Base-by-base conservation (phyloP, 2,113 vertebrate species). In the Girardinichthys multiradiatus region DNA sequence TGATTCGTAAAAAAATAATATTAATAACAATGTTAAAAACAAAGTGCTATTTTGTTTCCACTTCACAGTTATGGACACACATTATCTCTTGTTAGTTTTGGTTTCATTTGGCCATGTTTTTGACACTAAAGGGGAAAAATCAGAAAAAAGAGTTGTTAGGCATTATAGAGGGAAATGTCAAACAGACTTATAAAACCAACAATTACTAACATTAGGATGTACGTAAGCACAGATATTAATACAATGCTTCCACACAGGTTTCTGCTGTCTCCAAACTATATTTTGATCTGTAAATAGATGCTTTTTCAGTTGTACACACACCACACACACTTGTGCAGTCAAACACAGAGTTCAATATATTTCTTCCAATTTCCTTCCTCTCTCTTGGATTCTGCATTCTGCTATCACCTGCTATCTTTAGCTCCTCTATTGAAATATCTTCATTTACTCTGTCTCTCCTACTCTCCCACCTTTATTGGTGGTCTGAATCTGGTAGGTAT, bases 391-490 rank as follows among this genome's bases (percentile, higher is more conserved):
- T 87, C 26, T 77, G 51, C 48, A 77, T 66, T 60, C 33, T 61
- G 4, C 77, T 85, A 90, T 91, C 85, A 81, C 57, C 64, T 77
- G n/a, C 69, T 85, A 91, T 91, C 91, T 91, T 71, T 71, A 57
- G 31, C 10, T 79, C 87, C 74, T 82, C 82, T 79, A 85, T 90
- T 77, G 66, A 79, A 28, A 79, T 69, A 72, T 74, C 77, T 84
- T 72, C 79, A 69, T 86, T 80, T 77, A 33, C 80, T 77, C 65
- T 33, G 64, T 63, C 30, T 79, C 67, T 66, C 86, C 65, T 76
- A 69, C 71, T 68, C 80, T 81, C 83, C 70, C 80, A 86, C 85
- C 91, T 92, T 72, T 84, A 89, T 37, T 89, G 91, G 91, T 92
- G 91, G 91, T 91, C 91, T 64, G 64, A 80, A 30, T 68, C 78